A percentile compares a stretch with the other conserved stretches of the same genome.
Evolutionary conservation across 2,797 vertebrate genomes (phyloP).

Genomic region (Lacerta viridis): DNA sequence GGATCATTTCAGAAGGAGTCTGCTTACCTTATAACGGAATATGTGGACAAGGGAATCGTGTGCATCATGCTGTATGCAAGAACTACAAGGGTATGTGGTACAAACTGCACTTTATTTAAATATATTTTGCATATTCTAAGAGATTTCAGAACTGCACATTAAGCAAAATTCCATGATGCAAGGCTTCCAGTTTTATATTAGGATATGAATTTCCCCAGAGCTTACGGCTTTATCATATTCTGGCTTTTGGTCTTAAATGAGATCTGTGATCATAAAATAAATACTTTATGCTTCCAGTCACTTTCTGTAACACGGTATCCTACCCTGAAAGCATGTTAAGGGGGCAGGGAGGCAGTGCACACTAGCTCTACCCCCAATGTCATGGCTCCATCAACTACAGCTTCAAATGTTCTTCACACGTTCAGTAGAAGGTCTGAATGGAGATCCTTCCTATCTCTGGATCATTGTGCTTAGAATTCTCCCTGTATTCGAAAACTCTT

Average conservation of each 20-base stretch:
- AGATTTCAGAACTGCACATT: background rate
- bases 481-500: background rate
- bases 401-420: too few species aligned
- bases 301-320: background rate
- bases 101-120: fast-evolving
- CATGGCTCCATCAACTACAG: background rate
- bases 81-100: conserved; percentile 83
- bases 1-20: conserved; percentile 81
- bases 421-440: background rate
- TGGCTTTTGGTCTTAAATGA: background rate
- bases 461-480: background rate
- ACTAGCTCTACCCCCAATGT: background rate
- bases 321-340: background rate
- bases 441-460: background rate
- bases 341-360: background rate
- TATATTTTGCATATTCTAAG: background rate
- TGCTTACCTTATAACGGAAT: conserved; percentile 83
- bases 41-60: conserved; percentile 87
- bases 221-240: background rate
- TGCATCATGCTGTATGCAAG: conserved; percentile 85
- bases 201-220: background rate
- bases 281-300: background rate
- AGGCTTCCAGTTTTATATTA: conserved; percentile 9
- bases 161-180: background rate
- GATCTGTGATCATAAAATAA: background rate